Conservation (phyloP, 92 coral and sea anemone species). For the Phenganax subtilis region DNA sequence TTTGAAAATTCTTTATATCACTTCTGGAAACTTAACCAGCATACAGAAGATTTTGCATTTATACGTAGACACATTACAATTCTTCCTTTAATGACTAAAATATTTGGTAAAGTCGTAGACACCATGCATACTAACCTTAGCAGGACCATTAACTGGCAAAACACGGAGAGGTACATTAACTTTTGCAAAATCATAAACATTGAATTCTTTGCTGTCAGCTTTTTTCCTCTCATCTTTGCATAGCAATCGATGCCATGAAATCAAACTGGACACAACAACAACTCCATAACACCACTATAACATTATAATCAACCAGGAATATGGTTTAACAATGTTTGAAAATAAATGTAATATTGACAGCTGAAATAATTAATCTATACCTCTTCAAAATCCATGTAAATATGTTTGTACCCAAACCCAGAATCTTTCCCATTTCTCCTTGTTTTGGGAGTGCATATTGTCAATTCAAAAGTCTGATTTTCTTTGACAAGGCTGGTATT, state of each 20-base stretch:
- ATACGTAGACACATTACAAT: too few species aligned
- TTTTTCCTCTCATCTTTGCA: constrained; percentile 53
- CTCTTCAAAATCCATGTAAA: constrained; percentile 18
- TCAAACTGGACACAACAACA: constrained; percentile 71
- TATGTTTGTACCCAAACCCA: constrained; percentile 23
- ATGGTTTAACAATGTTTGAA: too few species aligned
- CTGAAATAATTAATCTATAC: not conserved
- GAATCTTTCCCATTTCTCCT: constrained; percentile 14
- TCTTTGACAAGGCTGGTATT: not conserved
- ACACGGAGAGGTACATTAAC: not conserved
- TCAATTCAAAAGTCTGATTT: not conserved
- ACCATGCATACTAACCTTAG: not conserved
- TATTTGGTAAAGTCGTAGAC: too few species aligned
- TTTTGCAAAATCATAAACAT: not conserved
- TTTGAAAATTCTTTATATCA: too few species aligned
- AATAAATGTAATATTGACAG: not conserved
- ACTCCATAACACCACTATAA: constrained; percentile 84
- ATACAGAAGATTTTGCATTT: too few species aligned
- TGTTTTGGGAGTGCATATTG: constrained; percentile 14
- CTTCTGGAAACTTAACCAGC: too few species aligned
- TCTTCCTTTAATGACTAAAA: too few species aligned
- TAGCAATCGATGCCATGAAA: constrained; percentile 59
- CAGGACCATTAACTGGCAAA: constrained; percentile 27
- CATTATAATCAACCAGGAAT: not conserved
- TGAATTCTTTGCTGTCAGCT: not conserved